Conservation (phyloP, 2,888 invertebrate genomes). For the Melieria crassipennis region DNA sequence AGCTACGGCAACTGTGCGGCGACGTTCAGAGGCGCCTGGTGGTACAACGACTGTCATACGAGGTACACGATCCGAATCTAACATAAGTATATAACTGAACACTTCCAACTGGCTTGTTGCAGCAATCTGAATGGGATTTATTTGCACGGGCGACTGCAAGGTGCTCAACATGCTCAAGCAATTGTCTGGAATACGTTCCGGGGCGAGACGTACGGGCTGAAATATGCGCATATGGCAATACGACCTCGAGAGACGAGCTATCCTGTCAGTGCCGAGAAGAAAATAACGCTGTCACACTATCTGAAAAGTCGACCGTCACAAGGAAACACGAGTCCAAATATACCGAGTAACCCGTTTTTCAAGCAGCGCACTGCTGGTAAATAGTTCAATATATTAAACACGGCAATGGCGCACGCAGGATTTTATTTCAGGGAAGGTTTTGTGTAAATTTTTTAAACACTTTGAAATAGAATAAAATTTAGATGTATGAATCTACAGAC, state of each 20-base stretch:
- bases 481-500: no score
- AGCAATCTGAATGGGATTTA: slow-evolving; percentile 46
- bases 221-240: slow-evolving; percentile 41
- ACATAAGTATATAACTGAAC: neutral
- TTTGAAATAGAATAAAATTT: no score
- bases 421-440: no score
- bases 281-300: no score
- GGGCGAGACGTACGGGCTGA: slow-evolving; percentile 41
- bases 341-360: no score
- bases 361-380: no score
- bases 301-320: no score
- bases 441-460: no score
- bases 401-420: no score
- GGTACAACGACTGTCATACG: slow-evolving; percentile 77
- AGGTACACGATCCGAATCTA: slow-evolving; percentile 61
- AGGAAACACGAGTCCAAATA: no score
- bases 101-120: neutral
- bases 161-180: slow-evolving; percentile 34
- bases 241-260: slow-evolving; percentile 16
- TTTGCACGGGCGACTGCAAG: slow-evolving; percentile 30
- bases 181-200: slow-evolving; percentile 41
- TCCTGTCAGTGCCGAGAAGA: no score
- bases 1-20: slow-evolving; percentile 73
- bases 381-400: no score
- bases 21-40: slow-evolving; percentile 77